phyloP scores from a whole-genome alignment of 2,797 vertebrate species.

The Xyrichtys novacula region DNA sequence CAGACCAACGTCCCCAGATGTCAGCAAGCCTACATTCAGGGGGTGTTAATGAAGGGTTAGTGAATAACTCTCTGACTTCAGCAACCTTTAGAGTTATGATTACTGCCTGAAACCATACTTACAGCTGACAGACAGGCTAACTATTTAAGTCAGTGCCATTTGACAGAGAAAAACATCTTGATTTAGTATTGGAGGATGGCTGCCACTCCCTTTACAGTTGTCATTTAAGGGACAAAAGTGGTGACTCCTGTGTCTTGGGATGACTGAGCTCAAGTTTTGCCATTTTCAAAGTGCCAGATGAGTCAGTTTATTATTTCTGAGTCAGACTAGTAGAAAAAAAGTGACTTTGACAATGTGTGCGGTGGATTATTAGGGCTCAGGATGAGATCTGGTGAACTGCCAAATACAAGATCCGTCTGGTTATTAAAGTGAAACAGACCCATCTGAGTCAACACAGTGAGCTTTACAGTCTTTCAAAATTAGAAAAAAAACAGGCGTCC shows the following conservation, averaged over 20 bases:
- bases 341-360: not conserved
- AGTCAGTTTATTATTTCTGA: constrained; percentile 2
- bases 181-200: constrained; percentile 43
- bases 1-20: constrained; percentile 83
- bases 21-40: constrained; percentile 91
- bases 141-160: constrained; percentile 25
- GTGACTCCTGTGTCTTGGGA: not conserved
- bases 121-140: constrained; percentile 34
- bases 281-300: constrained; percentile 21
- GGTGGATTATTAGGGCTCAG: not conserved
- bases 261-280: not conserved
- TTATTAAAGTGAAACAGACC: not conserved
- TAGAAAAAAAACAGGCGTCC: not conserved
- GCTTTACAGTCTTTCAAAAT: not conserved
- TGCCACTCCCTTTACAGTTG: constrained; percentile 25
- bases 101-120: constrained; percentile 30
- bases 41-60: constrained; percentile 94
- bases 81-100: constrained; percentile 40
- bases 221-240: constrained; percentile 23
- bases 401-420: not conserved
- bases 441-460: constrained; percentile 5
- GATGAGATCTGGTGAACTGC: not conserved
- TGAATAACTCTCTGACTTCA: constrained; percentile 63
- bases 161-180: constrained; percentile 37
- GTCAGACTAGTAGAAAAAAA: not conserved